phyloP scores from a whole-genome alignment of 2,113 vertebrate genomes.

The Cariama cristata region DNA sequence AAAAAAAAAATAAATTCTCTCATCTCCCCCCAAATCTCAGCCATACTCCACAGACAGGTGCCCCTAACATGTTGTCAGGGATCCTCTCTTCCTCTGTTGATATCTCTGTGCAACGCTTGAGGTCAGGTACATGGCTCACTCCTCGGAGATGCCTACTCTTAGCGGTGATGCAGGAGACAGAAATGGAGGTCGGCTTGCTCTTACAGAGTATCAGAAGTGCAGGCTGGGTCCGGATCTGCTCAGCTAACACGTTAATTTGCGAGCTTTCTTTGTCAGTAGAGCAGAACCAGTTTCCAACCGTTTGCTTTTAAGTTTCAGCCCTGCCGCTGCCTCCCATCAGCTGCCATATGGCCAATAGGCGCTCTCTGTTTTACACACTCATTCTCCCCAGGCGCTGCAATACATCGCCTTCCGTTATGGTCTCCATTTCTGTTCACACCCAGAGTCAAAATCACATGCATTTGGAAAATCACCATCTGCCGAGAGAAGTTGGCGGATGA shows the following conservation, averaged over 20 bases:
- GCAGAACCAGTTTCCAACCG: not conserved
- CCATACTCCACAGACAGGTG: not conserved
- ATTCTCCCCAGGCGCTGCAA: not conserved
- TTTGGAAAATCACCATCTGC: not conserved
- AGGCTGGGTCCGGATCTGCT: not conserved
- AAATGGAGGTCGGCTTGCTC: not conserved
- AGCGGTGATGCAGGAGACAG: not conserved
- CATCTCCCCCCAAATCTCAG: not conserved
- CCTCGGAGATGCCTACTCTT: not conserved
- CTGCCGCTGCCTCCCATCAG: not conserved
- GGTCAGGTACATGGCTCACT: not conserved
- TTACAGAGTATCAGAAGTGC: rapidly evolving
- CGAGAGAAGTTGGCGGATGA: not conserved
- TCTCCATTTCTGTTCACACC: not conserved
- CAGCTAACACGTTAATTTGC: not conserved
- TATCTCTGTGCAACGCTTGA: not conserved
- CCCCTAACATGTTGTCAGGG: not conserved
- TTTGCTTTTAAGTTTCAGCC: not conserved
- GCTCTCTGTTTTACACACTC: not conserved
- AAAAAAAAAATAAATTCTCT: not conserved
- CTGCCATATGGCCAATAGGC: constrained; percentile 2
- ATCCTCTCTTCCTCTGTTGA: not conserved
- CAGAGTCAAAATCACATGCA: not conserved
- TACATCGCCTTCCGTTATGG: not conserved
- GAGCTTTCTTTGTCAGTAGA: not conserved